Conservation (phyloP, 2,113 vertebrate species). For the Crypturellus undulatus region DNA sequence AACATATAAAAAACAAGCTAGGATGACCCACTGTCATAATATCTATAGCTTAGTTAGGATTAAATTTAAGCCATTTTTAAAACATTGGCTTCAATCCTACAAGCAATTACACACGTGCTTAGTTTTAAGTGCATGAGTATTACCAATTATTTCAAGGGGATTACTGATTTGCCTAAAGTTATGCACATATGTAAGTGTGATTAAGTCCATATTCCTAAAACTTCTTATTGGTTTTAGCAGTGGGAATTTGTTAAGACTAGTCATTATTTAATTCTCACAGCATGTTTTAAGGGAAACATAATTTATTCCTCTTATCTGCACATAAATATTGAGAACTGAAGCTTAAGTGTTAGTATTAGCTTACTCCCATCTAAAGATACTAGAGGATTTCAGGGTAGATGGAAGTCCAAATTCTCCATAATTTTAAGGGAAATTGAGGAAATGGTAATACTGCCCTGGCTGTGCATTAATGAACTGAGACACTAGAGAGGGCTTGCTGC, state of each 20-base stretch:
- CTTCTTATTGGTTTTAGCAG: conserved; percentile 7
- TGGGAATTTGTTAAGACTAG: conserved; percentile 12
- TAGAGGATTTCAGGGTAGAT: background rate
- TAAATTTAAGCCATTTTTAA: conserved; percentile 14
- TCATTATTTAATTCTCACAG: conserved; percentile 48
- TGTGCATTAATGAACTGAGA: background rate
- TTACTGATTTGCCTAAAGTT: conserved; percentile 40
- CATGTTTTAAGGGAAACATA: background rate
- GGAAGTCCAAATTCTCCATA: background rate
- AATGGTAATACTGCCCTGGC: background rate
- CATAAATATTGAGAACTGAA: background rate
- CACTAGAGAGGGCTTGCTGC: background rate
- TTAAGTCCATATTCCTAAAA: background rate
- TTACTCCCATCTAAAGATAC: fast-evolving
- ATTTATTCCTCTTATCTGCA: conserved; percentile 29
- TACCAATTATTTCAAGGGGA: conserved; percentile 31
- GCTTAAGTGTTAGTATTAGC: background rate
- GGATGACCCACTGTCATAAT: background rate
- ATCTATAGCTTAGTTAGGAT: background rate
- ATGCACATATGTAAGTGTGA: background rate
- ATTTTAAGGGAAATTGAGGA: background rate
- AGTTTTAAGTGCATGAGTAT: conserved; percentile 14
- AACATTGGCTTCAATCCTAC: background rate
- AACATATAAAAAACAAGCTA: background rate
- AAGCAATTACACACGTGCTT: conserved; percentile 48